Base-by-base conservation (phyloP, 1,140 invertebrate genomes). In the Streblospio benedicti region DNA sequence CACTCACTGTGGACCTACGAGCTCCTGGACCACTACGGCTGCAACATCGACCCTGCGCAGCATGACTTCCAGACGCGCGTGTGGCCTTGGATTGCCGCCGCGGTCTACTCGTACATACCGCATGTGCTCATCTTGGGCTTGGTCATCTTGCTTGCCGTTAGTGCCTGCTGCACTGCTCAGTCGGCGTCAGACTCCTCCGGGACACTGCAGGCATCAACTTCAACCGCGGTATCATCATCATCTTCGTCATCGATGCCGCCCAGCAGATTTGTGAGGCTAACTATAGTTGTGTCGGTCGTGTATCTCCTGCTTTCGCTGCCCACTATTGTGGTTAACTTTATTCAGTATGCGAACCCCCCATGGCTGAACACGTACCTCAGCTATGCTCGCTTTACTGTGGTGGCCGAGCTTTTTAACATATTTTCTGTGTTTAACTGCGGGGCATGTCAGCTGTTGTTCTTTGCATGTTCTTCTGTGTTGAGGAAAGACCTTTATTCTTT, bases 1-100 rank as follows among this genome's bases (percentile, higher is more conserved):
- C 50, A 52, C 50, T 2, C 50, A 2, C 28, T 52, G 50, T 52
- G 50, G 50, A 52, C n/a, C 18, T 52, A 52, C 25, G 50, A 52
- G 25, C n/a, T n/a, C n/a, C 23, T 52, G 50, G 33, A 30, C 12
- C 9, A 52, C n/a, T 25, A 31, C 23, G 16, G 20, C 4, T 52
- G 50, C 50, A 0, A 28, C 23, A 25, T 30, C 5, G 2, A 14
- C 5, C 18, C 27, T 12, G 9, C 6, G 6, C 25, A 9, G 12
- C 35, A 38, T 9, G 27, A 52, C 50, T 52, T 52, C 50, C 5
- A 30, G 50, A 52, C 50, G 6, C 28, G 28, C 25, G 50, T 52
- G 50, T 52, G 50, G 50, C 50, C 50, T 25, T 52, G 50, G 50
- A 52, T 52, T 9, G 30, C 50, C 4, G 50, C 50, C 5, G 33